A percentile compares a stretch with the other conserved stretches of the same genome.
These are phyloP conservation scores for Anolis sagrei DNA, from an alignment of 2,113 vertebrate species.

Conservation along the genomic window DNA sequence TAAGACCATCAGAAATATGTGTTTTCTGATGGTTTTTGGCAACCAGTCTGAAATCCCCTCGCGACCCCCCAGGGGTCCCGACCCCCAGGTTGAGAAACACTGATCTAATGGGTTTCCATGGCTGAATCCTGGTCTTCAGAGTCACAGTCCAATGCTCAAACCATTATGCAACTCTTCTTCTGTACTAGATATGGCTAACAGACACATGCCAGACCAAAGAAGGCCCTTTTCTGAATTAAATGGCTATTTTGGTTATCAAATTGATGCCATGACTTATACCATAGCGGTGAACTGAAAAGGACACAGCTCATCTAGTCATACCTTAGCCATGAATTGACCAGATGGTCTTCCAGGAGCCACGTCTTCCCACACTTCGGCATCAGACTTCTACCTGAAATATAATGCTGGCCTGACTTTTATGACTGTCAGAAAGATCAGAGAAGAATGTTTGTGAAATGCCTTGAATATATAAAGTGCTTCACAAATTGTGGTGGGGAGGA, in stretches of 20 bases:
- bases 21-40: no score
- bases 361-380: no score
- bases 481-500: neutral
- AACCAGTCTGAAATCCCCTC: no score
- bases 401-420: neutral
- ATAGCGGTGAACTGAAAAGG: neutral
- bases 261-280: neutral
- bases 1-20: no score
- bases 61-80: no score
- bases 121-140: no score
- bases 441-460: neutral
- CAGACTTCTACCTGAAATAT: neutral
- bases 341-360: neutral
- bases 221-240: neutral
- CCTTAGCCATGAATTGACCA: neutral
- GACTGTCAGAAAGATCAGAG: neutral
- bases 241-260: neutral
- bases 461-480: neutral
- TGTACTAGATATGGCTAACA: no score
- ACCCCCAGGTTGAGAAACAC: no score
- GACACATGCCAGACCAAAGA: neutral
- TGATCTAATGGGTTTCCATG: no score
- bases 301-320: neutral
- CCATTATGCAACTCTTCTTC: no score
- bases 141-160: no score